Evolutionary conservation across 1,140 invertebrate genomes (phyloP), one percentile per base, ranked within the genome.

Genomic region (Andricus grossulariae): DNA sequence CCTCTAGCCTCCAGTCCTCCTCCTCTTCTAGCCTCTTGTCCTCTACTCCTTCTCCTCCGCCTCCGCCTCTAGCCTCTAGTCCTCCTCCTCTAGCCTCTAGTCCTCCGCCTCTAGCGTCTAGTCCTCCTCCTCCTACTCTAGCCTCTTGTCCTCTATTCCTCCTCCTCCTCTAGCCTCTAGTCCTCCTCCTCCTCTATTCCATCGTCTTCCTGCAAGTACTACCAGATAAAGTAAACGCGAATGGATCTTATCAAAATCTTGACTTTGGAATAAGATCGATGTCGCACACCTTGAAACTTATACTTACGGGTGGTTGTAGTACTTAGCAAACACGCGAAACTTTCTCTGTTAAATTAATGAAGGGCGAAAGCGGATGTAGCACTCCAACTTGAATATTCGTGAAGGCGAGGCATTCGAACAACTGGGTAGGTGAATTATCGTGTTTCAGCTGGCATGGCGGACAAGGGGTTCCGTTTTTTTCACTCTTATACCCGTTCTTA

Each of bases 301-400:
- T 57, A 21, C 19, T 11, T 21, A 1, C 10, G 39, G 39, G 10
- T 11, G 39, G 39, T 11, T 45, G 10, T 57, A 57, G 21, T 57
- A 57, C 19, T 57, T 57, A 57, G 18, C 19, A 32, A 55, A 21
- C 55, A 57, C 18, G 12, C 16, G 12, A 57, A 57, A 57, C 8
- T 57, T 21, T 57, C 55, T 57, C 55, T 57, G 55, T 57, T 57
- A 57, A 66, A 66, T 66, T 66, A 66, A 66, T 39, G 21, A 66
- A 66, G 57, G 57, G 21, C 57, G 25, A 66, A 66, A 66, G 57
- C 25, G 57, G 57, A 66, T 66, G 57, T 66, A 66, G 21, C 57
- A 66, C 57, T 66, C 21, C 21, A 15, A 66, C 25, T 66, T 66
- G 57, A 66, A 66, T 66, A 66, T 66, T 66, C 57, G 21, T 39